phyloP scores from a whole-genome alignment of 2,888 invertebrate species.

The Gastracanthus pulcherrimus region DNA sequence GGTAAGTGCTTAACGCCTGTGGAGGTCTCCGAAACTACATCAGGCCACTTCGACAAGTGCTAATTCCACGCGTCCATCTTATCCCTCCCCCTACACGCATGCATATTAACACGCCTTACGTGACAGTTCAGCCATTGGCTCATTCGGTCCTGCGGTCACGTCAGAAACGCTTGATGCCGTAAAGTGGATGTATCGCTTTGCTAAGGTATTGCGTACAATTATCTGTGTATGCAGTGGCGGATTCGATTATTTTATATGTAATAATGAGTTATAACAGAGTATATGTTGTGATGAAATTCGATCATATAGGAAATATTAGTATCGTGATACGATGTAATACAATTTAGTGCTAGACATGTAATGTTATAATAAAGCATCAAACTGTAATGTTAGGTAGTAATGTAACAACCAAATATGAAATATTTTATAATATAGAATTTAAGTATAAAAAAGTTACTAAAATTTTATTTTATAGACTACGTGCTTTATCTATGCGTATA shows the following conservation, averaged over 20 bases:
- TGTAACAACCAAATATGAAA: too few relatives aligned
- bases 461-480: too few relatives aligned
- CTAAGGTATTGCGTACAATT: background rate
- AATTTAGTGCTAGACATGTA: too few relatives aligned
- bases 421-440: too few relatives aligned
- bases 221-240: background rate
- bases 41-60: constrained; percentile 23
- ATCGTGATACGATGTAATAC: too few relatives aligned
- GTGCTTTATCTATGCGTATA: too few relatives aligned
- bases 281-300: too few relatives aligned
- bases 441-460: too few relatives aligned
- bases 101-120: constrained; percentile 38
- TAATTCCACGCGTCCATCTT: constrained; percentile 42
- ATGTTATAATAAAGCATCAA: too few relatives aligned
- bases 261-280: too few relatives aligned
- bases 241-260: background rate
- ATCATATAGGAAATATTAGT: too few relatives aligned
- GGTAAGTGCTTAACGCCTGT: background rate
- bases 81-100: background rate
- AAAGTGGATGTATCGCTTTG: constrained; percentile 6
- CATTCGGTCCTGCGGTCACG: background rate
- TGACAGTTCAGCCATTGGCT: constrained; percentile 32
- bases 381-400: too few relatives aligned
- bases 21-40: background rate
- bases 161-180: background rate